Conservation (phyloP, 1,140 invertebrate genomes). For the Neuroterus valhalla region DNA sequence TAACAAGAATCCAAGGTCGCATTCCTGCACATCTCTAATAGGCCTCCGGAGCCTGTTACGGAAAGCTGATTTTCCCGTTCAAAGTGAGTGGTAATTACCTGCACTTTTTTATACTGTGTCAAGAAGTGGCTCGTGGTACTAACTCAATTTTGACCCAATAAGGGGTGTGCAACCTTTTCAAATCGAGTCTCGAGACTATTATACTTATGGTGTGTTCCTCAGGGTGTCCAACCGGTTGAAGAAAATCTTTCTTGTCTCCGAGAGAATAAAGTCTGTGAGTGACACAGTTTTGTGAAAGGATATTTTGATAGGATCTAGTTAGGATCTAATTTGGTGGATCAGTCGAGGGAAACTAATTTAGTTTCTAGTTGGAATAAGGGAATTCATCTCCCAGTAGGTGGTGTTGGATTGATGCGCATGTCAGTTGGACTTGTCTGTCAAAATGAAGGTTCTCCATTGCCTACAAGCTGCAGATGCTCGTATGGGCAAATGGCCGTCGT, state of each 20-base stretch:
- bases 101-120: not conserved
- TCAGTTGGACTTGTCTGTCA: conserved; percentile 56
- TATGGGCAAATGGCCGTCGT: conserved; percentile 33
- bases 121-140: conserved; percentile 34
- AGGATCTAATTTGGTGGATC: no score
- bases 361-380: not conserved
- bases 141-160: conserved; percentile 60
- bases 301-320: no score
- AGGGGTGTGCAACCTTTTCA: conserved; percentile 57
- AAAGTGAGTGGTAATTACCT: not conserved
- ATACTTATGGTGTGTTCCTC: not conserved
- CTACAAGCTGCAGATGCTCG: conserved; percentile 49
- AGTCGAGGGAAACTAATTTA: no score
- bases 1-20: conserved; percentile 7
- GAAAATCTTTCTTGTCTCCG: not conserved
- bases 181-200: conserved; percentile 44
- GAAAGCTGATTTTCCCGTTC: conserved; percentile 22
- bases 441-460: conserved; percentile 48
- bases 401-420: conserved; percentile 52
- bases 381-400: conserved; percentile 1
- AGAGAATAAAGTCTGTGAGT: no score
- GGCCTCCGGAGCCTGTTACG: not conserved
- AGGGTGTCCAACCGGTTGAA: not conserved
- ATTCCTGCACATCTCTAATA: conserved; percentile 13
- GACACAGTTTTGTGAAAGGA: no score